Evolutionary conservation across 1,140 invertebrate species (phyloP), one percentile per base, ranked within the genome.

Genomic region (Pteromalus puparum): DNA sequence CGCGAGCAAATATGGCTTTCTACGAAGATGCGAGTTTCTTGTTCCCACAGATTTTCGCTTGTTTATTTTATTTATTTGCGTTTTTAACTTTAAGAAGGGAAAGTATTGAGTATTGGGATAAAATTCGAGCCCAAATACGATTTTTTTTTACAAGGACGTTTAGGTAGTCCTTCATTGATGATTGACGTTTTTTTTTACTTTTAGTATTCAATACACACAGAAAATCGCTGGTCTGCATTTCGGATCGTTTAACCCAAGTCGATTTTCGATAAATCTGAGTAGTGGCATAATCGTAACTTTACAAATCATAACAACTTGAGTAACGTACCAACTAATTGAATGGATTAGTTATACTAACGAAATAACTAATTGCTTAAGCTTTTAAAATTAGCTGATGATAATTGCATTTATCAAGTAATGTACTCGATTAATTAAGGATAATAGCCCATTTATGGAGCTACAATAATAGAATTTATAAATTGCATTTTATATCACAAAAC

Each of bases 21-120:
- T 87, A 84, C 78, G 76, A 86, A 87, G 70, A 86, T 86, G 87
- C 87, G 87, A 87, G 85, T 86, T 84, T 86, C 74, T 87, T 87
- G 87, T 87, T 86, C 87, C 87, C 85, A 87, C 80, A 61, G 61
- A 84, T 86, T 84, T 86, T 83, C 65, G 48, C 79, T 18, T 77
- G 70, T 75, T 81, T 84, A 75, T 48, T 46, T 72, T 68, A 65
- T 67, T 74, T 80, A 80, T 79, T 13, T 83, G 38, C 74, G 12
- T 80, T 24, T 84, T 83, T 46, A 72, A 38, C 2, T 13, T 34
- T 79, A 74, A 38, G 65, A 74, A 53, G 70, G 70, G 18, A 73
- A 73, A 81, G 42, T 61, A 61, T 53, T 81, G 70, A 79, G 42
- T 84, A 80, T 74, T 42, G 24, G 72, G 24, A 80, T 74, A 80